phyloP scores from a whole-genome alignment of 2,888 invertebrate genomes.

The Pseudoips prasinana region DNA sequence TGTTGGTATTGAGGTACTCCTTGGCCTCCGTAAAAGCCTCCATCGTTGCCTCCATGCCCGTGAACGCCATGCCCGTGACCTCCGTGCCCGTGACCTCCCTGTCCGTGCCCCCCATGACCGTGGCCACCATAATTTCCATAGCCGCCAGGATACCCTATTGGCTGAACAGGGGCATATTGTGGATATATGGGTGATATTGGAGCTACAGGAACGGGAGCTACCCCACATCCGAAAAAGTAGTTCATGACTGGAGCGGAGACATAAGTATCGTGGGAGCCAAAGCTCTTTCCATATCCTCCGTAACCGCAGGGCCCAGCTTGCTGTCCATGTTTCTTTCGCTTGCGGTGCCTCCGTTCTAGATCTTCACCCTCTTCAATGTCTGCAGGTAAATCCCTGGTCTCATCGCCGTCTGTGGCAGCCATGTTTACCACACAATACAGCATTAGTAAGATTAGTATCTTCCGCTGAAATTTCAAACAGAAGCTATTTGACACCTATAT shows the following conservation, averaged over 20 bases:
- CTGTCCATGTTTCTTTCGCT: constrained; percentile 59
- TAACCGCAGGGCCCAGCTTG: constrained; percentile 43
- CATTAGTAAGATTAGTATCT: constrained; percentile 41
- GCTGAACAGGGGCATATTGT: constrained; percentile 28
- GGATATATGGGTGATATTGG: constrained; percentile 23
- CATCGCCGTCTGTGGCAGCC: constrained; percentile 39
- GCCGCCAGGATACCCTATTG: constrained; percentile 25
- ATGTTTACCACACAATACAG: constrained; percentile 37
- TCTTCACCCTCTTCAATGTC: constrained; percentile 49
- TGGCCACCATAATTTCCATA: constrained; percentile 28
- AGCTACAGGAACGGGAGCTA: constrained; percentile 25
- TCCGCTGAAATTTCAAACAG: constrained; percentile 28
- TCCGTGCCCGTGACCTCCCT: constrained; percentile 27
- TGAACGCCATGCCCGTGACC: constrained; percentile 21
- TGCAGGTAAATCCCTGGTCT: constrained; percentile 44
- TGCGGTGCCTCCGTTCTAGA: constrained; percentile 54
- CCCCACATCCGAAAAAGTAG: constrained; percentile 66
- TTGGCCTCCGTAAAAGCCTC: constrained; percentile 22
- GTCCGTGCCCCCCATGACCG: constrained; percentile 28
- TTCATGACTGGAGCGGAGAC: constrained; percentile 69
- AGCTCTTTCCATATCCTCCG: constrained; percentile 54
- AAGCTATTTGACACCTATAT: too few species aligned
- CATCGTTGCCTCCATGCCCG: constrained; percentile 30
- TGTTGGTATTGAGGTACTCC: constrained; percentile 17
- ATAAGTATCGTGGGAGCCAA: constrained; percentile 58